Conservation (phyloP, 2,888 invertebrate genomes). For the Sepiola atlantica region DNA sequence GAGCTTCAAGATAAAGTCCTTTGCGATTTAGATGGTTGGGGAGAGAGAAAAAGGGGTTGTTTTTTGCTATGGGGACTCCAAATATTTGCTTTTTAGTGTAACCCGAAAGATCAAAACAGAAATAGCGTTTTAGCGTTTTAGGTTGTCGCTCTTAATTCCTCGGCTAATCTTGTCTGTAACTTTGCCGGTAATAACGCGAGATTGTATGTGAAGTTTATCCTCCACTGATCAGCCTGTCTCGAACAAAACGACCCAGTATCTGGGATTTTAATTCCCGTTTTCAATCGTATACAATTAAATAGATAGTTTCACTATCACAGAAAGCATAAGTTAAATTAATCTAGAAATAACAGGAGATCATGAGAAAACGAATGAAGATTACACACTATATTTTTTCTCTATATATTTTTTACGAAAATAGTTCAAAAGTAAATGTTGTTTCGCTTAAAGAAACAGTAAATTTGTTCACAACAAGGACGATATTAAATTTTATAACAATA, state of each 20-base stretch:
- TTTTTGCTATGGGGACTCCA: neutral
- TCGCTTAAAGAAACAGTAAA: neutral
- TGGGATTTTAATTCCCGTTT: neutral
- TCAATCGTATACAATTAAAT: neutral
- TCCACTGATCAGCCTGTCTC: no score
- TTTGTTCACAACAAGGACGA: neutral
- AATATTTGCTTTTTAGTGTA: neutral
- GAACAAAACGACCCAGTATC: neutral
- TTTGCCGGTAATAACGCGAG: conserved; percentile 16
- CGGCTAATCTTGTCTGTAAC: neutral
- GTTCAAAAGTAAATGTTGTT: neutral
- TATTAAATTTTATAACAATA: neutral
- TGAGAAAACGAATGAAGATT: no score
- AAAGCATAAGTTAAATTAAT: neutral
- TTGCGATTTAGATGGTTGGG: neutral
- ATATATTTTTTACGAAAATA: neutral
- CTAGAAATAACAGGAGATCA: neutral
- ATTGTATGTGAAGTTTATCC: neutral
- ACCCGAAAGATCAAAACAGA: neutral
- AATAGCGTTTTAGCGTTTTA: neutral
- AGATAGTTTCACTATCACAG: neutral
- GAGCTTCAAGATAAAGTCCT: neutral
- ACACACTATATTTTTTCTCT: neutral
- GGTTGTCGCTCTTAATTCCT: neutral
- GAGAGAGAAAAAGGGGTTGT: neutral